A percentile compares a stretch with the other conserved stretches of the same genome.
phyloP scores from a whole-genome alignment of 2,113 vertebrate genomes.

The Furnarius figulus region DNA sequence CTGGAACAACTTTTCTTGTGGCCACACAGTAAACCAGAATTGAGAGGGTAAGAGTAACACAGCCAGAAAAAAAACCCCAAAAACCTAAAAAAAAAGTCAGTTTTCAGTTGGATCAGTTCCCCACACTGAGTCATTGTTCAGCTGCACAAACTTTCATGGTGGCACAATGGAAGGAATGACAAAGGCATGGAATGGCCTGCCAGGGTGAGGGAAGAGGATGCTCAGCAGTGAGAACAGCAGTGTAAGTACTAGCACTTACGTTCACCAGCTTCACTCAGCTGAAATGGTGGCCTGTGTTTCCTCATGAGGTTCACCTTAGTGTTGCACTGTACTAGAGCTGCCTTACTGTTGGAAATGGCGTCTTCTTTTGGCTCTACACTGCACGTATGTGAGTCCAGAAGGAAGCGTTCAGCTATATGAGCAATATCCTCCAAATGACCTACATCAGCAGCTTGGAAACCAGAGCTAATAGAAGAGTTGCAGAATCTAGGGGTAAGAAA shows the following conservation, averaged over 20 bases:
- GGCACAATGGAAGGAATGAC: slow-evolving; percentile 26
- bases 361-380: not conserved
- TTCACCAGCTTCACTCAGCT: not conserved
- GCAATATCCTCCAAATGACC: not conserved
- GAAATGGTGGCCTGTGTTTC: not conserved
- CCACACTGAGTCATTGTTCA: slow-evolving; percentile 24
- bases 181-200: not conserved
- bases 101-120: not conserved
- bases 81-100: not conserved
- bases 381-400: accelerated
- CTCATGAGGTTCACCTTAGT: not conserved
- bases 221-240: not conserved
- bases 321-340: not conserved
- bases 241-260: not conserved
- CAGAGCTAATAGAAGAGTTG: not conserved
- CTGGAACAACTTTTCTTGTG: slow-evolving; percentile 8
- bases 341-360: not conserved
- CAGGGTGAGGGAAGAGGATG: not conserved
- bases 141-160: slow-evolving; percentile 14
- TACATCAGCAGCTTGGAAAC: not conserved
- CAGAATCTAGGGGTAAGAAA: not conserved
- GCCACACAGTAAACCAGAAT: not conserved
- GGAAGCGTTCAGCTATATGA: not conserved
- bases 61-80: not conserved
- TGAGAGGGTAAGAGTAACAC: not conserved